Conservation (phyloP, 2,888 invertebrate genomes). For the Vesta saturnalis region DNA sequence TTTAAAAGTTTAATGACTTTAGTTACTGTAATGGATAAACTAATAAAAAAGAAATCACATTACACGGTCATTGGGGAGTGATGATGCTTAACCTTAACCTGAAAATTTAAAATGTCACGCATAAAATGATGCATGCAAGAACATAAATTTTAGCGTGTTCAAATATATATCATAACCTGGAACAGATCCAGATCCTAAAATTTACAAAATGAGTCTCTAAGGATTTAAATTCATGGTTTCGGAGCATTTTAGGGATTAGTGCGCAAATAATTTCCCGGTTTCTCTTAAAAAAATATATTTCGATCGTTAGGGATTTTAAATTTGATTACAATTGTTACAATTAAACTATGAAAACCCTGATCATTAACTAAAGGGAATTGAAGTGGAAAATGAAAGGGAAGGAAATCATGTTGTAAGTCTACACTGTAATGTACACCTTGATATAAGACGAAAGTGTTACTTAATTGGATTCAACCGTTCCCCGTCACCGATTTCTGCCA, state of each 20-base stretch:
- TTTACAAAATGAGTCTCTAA: constrained; percentile 14
- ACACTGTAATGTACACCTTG: constrained; percentile 27
- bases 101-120: not conserved
- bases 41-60: not conserved
- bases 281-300: not conserved
- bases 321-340: not conserved
- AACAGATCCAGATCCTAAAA: constrained; percentile 15
- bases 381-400: constrained; percentile 21
- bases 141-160: constrained; percentile 6
- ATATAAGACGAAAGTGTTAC: constrained; percentile 21
- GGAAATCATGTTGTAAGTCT: constrained; percentile 20
- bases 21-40: not conserved
- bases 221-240: constrained; percentile 32
- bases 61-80: not conserved
- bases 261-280: not conserved
- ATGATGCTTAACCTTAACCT: constrained; percentile 16
- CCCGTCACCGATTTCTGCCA: constrained; percentile 6
- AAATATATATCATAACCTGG: constrained; percentile 17
- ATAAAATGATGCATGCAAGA: constrained; percentile 4
- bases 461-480: constrained; percentile 21
- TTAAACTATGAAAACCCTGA: constrained; percentile 5
- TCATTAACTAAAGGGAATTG: constrained; percentile 9
- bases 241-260: constrained; percentile 30
- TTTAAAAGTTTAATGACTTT: not conserved
- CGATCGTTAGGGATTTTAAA: not conserved